Conservation (phyloP, 2,797 vertebrate species). For the Vipera ursinii region DNA sequence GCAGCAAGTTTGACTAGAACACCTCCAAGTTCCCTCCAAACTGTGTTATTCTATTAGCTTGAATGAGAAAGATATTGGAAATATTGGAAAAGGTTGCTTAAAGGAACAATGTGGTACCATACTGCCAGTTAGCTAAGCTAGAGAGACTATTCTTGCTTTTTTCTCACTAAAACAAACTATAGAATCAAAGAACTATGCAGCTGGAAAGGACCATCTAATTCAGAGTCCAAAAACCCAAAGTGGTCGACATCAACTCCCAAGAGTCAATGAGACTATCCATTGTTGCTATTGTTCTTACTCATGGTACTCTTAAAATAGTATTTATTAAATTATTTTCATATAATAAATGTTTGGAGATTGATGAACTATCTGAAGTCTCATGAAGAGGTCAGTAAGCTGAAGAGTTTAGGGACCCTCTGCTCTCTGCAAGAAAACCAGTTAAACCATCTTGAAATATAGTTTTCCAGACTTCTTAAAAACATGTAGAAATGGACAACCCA, state of each 20-base stretch:
- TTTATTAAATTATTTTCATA: not conserved
- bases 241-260: too few species aligned
- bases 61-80: not conserved
- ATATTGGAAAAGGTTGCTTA: not conserved
- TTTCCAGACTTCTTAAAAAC: not conserved
- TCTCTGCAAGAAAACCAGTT: not conserved
- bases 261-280: not conserved
- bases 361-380: not conserved
- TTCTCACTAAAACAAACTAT: too few species aligned
- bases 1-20: not conserved
- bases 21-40: not conserved
- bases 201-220: not conserved
- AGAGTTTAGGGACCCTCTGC: not conserved
- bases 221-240: not conserved
- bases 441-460: not conserved
- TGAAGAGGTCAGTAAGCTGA: not conserved
- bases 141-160: not conserved
- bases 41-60: not conserved
- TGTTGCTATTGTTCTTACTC: too few species aligned
- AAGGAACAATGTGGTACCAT: not conserved
- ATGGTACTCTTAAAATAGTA: not conserved
- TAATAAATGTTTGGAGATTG: not conserved
- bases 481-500: not conserved
- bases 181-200: too few species aligned
- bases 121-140: not conserved